Evolutionary conservation across 2,113 vertebrate genomes (phyloP).

Genomic region (Strigops habroptila): DNA sequence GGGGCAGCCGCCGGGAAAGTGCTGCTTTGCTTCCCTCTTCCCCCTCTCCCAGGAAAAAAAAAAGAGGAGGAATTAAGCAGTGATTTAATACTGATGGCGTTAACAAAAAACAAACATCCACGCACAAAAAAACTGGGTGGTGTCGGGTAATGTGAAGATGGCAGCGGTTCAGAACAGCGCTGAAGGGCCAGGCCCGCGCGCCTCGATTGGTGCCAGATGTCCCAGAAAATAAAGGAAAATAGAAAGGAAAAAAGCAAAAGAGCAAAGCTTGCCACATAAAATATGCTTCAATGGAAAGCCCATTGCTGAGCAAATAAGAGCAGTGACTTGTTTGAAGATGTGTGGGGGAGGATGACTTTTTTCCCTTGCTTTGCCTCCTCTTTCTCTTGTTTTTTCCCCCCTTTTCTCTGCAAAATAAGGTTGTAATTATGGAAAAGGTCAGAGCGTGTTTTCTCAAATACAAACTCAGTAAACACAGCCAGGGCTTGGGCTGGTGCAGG

Average conservation of each 20-base stretch:
- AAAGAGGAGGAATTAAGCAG: not conserved
- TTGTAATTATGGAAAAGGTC: constrained; percentile 70
- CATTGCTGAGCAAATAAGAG: constrained; percentile 58
- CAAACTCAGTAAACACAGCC: constrained; percentile 5
- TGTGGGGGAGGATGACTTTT: constrained; percentile 37
- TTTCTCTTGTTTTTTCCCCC: not conserved
- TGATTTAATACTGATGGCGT: constrained; percentile 39
- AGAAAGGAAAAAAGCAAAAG: not conserved
- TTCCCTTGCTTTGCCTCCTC: not conserved
- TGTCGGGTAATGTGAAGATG: constrained; percentile 84
- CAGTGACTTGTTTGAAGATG: constrained; percentile 66
- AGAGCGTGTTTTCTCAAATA: constrained; percentile 27
- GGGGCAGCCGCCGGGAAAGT: not conserved
- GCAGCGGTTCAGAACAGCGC: constrained; percentile 85
- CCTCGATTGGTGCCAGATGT: constrained; percentile 91
- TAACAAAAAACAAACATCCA: constrained; percentile 42
- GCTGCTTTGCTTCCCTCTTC: not conserved
- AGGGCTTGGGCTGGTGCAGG: constrained; percentile 16
- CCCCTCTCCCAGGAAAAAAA: rapidly evolving
- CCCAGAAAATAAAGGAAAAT: constrained; percentile 46
- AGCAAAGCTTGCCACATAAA: constrained; percentile 81
- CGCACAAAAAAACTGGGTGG: constrained; percentile 66
- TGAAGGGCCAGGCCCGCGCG: constrained; percentile 78
- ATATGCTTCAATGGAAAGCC: constrained; percentile 82
- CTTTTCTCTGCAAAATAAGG: constrained; percentile 50